phyloP scores from a whole-genome alignment of 2,797 vertebrate species.

The Pyrrhura leucotis region DNA sequence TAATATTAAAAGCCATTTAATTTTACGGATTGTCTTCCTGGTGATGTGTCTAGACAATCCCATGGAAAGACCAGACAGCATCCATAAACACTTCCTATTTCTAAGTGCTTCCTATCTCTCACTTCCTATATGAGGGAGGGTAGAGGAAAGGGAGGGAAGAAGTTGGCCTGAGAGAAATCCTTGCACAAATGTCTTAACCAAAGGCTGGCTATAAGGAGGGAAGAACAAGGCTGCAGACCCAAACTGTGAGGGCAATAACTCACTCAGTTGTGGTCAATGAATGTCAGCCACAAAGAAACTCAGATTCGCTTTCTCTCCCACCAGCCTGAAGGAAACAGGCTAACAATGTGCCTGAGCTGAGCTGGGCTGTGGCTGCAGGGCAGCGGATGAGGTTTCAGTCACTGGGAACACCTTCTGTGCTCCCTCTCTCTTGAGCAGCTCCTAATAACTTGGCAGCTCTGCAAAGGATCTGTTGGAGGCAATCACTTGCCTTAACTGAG shows the following conservation, averaged over 20 bases:
- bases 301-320: neutral
- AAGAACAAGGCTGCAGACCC: neutral
- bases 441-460: neutral
- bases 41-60: neutral
- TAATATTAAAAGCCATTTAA: neutral
- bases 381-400: neutral
- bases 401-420: neutral
- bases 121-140: neutral
- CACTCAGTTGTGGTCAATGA: neutral
- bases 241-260: neutral
- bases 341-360: neutral
- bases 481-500: constrained; percentile 6
- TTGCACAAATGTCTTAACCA: neutral
- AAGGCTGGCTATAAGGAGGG: neutral
- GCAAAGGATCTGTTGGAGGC: neutral
- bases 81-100: neutral
- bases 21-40: neutral
- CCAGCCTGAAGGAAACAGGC: neutral
- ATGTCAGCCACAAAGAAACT: neutral
- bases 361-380: neutral
- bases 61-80: neutral
- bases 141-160: neutral
- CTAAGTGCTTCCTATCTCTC: neutral
- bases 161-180: neutral
- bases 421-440: neutral